These are phyloP conservation scores for Poecilia gillii DNA, from an alignment of 2,797 vertebrate species.

Conservation along the genomic window DNA sequence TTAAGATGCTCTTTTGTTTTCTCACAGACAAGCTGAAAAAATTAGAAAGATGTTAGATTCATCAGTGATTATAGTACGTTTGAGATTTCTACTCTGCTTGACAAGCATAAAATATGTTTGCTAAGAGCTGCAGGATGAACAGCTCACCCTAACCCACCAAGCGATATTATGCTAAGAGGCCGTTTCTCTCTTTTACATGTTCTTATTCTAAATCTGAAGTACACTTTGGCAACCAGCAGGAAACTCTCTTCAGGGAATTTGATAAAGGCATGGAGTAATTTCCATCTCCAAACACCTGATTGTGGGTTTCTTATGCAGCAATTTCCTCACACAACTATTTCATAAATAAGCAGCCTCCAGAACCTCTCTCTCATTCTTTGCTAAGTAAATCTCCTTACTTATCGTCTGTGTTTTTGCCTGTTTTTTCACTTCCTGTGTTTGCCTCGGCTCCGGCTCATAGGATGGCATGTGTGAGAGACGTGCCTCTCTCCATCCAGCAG, in stretches of 20 bases:
- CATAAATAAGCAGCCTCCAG: slow-evolving; percentile 34
- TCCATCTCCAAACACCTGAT: slow-evolving; percentile 19
- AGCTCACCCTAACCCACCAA: not conserved
- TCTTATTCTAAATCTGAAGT: slow-evolving; percentile 7
- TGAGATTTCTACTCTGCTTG: not conserved
- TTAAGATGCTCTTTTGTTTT: not conserved
- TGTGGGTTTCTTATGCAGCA: slow-evolving; percentile 22
- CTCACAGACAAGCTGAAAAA: not conserved
- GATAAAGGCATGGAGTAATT: slow-evolving; percentile 21
- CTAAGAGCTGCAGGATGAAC: not conserved
- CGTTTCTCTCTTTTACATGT: slow-evolving; percentile 1
- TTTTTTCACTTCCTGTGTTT: slow-evolving; percentile 48
- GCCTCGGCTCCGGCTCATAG: slow-evolving; percentile 42
- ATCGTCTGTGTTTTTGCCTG: slow-evolving; percentile 13
- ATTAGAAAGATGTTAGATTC: not conserved
- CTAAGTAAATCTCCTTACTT: slow-evolving; percentile 21
- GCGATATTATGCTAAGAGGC: not conserved
- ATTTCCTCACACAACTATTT: slow-evolving; percentile 28
- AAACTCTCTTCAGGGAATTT: slow-evolving; percentile 19
- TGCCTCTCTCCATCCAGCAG: slow-evolving; percentile 81
- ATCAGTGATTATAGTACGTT: not conserved
- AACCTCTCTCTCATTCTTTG: slow-evolving; percentile 10
- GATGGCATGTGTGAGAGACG: slow-evolving; percentile 55
- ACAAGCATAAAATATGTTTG: not conserved
- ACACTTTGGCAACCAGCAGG: slow-evolving; percentile 11